A percentile compares a stretch with the other conserved stretches of the same genome.
These are phyloP conservation scores for Acipenser ruthenus DNA, from an alignment of 2,797 vertebrate species.

Conservation along the genomic window DNA sequence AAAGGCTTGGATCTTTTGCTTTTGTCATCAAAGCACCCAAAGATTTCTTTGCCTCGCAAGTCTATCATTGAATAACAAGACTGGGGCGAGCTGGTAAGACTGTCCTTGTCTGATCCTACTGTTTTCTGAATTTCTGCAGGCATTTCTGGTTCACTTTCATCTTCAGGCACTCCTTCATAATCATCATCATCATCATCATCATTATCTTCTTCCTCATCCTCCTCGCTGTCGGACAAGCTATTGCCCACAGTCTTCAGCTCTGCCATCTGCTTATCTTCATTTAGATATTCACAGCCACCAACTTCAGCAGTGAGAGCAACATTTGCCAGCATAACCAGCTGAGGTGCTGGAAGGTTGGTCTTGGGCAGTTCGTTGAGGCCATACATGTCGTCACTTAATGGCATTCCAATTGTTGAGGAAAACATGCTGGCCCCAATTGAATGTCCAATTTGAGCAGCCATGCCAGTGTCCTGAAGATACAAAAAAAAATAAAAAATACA, in stretches of 20 bases:
- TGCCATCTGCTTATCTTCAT: conserved; percentile 88
- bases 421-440: conserved; percentile 67
- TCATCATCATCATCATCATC: conserved; percentile 19
- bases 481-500: conserved; percentile 11
- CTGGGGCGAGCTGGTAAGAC: conserved; percentile 22
- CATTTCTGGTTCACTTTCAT: conserved; percentile 2
- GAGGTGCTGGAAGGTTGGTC: conserved; percentile 75
- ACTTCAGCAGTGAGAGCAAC: conserved; percentile 76
- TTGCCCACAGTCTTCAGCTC: conserved; percentile 82
- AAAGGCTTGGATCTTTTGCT: conserved; percentile 56
- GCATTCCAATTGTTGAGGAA: conserved; percentile 49
- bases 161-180: not conserved
- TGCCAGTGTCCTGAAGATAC: conserved; percentile 34
- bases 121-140: no score
- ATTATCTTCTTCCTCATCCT: conserved; percentile 41
- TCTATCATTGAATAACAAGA: conserved; percentile 6
- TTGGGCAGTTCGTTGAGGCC: conserved; percentile 69
- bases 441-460: conserved; percentile 81
- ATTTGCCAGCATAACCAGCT: conserved; percentile 93
- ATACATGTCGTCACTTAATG: conserved; percentile 64
- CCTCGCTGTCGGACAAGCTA: conserved; percentile 86
- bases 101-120: conserved; percentile 19
- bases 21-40: no score
- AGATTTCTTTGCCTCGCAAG: no score
- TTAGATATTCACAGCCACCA: conserved; percentile 59